Conservation (phyloP, 2,888 invertebrate genomes). For the Ernsta delagoae region DNA sequence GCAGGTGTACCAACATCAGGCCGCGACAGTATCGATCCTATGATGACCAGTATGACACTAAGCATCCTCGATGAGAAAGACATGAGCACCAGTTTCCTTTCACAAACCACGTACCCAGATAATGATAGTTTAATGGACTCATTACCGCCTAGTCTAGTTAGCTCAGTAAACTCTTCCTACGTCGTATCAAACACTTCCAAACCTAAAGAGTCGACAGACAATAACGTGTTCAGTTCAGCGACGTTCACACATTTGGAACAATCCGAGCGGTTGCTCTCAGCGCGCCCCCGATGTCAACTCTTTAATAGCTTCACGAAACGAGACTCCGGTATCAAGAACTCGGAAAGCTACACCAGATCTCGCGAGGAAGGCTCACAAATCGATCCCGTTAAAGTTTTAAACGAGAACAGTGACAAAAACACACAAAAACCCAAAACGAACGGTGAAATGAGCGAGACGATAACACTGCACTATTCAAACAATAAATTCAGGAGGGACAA, state of each 20-base stretch:
- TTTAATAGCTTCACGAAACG: conserved; percentile 69
- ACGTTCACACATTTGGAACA: conserved; percentile 77
- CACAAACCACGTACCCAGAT: conserved; percentile 78
- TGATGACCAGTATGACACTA: conserved; percentile 81
- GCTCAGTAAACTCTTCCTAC: conserved; percentile 77
- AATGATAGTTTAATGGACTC: conserved; percentile 78
- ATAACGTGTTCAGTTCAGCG: conserved; percentile 73
- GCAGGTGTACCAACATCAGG: conserved; percentile 54
- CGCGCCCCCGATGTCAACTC: conserved; percentile 63
- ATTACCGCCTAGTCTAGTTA: conserved; percentile 74
- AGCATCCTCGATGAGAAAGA: conserved; percentile 81
- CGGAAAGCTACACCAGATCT: conserved; percentile 75
- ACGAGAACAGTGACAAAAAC: conserved; percentile 68
- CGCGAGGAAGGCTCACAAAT: conserved; percentile 74
- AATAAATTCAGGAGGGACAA: conserved; percentile 65
- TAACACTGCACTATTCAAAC: conserved; percentile 74
- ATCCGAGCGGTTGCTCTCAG: conserved; percentile 69
- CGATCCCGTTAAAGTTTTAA: conserved; percentile 67
- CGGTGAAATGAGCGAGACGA: conserved; percentile 68
- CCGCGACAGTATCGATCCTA: conserved; percentile 75
- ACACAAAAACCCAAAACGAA: conserved; percentile 55
- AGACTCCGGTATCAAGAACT: conserved; percentile 62
- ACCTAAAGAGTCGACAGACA: conserved; percentile 61
- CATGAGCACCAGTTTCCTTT: conserved; percentile 82
- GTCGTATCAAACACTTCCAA: conserved; percentile 65